A percentile compares a stretch with the other conserved stretches of the same genome.
Evolutionary conservation across 2,113 vertebrate genomes (phyloP).

Genomic region (Aviceda subcristata): DNA sequence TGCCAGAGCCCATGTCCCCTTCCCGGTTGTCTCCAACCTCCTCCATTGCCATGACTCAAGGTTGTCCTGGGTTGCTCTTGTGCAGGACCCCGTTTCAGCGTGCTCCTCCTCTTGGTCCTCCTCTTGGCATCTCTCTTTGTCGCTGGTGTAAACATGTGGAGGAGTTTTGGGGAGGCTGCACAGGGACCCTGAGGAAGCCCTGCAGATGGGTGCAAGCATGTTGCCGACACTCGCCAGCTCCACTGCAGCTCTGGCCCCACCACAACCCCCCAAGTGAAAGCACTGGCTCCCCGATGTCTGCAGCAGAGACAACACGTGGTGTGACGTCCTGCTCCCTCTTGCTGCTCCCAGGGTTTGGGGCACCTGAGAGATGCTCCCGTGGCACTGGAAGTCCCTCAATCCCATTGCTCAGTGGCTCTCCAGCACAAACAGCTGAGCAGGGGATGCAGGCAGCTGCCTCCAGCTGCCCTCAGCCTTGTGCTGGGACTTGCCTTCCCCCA

Average conservation of each 20-base stretch:
- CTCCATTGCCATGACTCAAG: rapidly evolving
- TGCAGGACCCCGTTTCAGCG: not conserved
- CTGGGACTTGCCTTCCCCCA: not conserved
- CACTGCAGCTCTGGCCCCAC: not conserved
- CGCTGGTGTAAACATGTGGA: rapidly evolving
- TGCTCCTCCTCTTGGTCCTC: rapidly evolving
- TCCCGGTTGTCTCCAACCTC: not conserved
- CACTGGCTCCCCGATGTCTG: not conserved
- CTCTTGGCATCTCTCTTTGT: not conserved
- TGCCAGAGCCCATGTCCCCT: not conserved
- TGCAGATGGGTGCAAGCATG: rapidly evolving
- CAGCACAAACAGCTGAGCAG: not conserved
- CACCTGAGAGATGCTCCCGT: not conserved
- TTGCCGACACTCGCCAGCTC: rapidly evolving
- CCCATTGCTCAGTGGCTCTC: rapidly evolving
- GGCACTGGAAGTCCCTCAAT: not conserved
- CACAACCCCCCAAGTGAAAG: not conserved
- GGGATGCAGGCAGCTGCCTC: not conserved
- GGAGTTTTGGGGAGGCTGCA: not conserved
- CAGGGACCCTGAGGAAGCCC: not conserved
- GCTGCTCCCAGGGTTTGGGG: not conserved
- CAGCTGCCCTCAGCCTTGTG: conserved; percentile 1
- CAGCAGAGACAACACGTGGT: not conserved
- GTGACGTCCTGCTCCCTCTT: not conserved
- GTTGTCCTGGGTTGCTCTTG: not conserved